Percentiles rank a stretch among this genome's conserved stretches.
Conservation (phyloP, 92 coral and sea anemone species). For the Pocillopora meandrina region DNA sequence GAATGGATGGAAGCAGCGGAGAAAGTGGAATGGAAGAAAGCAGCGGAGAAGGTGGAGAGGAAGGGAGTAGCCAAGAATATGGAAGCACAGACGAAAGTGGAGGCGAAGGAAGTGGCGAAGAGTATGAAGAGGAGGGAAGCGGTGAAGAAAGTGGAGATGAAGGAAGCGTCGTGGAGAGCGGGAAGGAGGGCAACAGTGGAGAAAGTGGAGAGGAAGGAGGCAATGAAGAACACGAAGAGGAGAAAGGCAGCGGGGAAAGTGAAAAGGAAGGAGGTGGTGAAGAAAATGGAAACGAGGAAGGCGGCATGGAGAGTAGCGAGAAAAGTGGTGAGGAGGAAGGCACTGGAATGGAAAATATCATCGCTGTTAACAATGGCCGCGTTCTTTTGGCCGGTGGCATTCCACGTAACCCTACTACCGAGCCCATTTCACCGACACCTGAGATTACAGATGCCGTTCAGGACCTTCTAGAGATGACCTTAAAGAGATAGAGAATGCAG, state of each 20-base stretch:
- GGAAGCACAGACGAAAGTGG: neutral
- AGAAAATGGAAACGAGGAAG: neutral
- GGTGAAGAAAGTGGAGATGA: neutral
- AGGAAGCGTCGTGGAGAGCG: neutral
- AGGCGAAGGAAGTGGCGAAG: neutral
- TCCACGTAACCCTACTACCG: slow-evolving; percentile 8
- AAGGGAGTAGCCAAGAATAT: neutral
- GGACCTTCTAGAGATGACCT: no score
- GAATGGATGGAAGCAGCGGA: neutral
- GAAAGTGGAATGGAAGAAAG: neutral
- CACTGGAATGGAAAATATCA: neutral
- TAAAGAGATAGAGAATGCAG: no score
- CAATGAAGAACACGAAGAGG: neutral
- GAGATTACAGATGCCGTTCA: no score
- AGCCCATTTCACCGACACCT: neutral
- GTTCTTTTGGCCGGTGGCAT: slow-evolving; percentile 29
- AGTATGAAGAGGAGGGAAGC: neutral
- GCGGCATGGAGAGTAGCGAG: neutral
- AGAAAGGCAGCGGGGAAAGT: neutral
- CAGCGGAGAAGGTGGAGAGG: neutral
- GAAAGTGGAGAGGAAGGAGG: neutral
- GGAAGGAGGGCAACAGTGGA: neutral
- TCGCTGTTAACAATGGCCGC: slow-evolving; percentile 2
- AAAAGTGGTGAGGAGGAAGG: neutral
- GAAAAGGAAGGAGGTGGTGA: neutral